Conservation (phyloP, 2,797 vertebrate genomes). For the Tarsius wallacei region DNA sequence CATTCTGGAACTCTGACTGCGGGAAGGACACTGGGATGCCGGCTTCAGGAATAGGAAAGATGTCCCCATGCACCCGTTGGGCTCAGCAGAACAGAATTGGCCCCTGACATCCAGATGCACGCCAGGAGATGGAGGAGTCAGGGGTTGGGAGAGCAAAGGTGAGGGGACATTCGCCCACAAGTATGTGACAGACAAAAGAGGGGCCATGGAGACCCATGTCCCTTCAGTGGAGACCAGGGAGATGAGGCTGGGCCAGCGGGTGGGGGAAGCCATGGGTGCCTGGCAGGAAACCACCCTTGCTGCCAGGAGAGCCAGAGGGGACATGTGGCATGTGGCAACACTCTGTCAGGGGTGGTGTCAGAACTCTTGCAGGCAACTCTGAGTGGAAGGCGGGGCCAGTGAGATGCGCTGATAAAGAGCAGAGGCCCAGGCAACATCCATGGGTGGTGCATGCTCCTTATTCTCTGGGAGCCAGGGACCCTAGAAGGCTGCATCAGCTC, state of each 20-base stretch:
- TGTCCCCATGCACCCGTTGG: fast-evolving
- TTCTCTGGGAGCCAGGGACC: background rate
- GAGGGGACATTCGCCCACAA: background rate
- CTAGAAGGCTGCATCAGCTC: background rate
- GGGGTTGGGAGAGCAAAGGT: background rate
- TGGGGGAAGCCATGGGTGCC: fast-evolving
- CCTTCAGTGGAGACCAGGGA: background rate
- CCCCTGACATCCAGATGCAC: background rate
- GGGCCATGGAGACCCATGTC: background rate
- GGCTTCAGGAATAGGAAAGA: background rate
- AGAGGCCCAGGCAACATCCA: fast-evolving
- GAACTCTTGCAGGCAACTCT: background rate
- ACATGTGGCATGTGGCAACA: no score
- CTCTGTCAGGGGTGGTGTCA: fast-evolving
- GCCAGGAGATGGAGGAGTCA: background rate
- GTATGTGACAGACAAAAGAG: background rate
- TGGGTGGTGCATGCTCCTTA: fast-evolving
- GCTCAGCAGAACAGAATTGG: background rate
- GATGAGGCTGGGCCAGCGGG: no score
- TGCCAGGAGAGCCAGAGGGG: background rate
- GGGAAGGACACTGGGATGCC: background rate
- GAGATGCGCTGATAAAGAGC: background rate
- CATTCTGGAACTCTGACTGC: background rate
- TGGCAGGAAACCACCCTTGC: background rate
- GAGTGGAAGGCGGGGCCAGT: background rate